phyloP scores from a whole-genome alignment of 2,888 invertebrate genomes.

The Trachelus tabidus region DNA sequence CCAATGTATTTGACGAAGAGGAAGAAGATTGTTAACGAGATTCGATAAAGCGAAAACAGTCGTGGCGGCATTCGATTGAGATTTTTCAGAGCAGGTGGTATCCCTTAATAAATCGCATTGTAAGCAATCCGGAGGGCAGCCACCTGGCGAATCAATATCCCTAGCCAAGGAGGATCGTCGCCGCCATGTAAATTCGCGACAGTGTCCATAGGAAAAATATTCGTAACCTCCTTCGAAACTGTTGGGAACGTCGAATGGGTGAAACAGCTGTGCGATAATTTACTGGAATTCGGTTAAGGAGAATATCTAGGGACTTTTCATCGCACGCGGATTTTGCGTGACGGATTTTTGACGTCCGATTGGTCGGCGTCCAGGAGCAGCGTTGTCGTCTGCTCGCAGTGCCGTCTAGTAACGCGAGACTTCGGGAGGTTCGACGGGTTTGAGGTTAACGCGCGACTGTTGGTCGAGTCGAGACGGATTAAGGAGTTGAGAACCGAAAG shows the following conservation, averaged over 20 bases:
- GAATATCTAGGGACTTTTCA: background rate
- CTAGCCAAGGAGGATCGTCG: background rate
- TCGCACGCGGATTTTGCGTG: no score
- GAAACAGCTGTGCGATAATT: background rate
- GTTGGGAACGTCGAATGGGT: background rate
- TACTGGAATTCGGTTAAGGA: background rate
- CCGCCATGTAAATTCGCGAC: background rate
- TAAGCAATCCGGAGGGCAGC: constrained; percentile 56
- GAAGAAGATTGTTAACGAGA: background rate
- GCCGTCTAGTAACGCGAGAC: background rate
- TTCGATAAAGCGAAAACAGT: background rate
- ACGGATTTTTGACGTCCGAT: background rate
- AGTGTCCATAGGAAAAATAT: background rate
- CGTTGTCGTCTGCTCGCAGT: background rate
- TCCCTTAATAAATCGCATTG: constrained; percentile 61
- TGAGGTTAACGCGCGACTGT: background rate
- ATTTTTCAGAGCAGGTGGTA: constrained; percentile 59
- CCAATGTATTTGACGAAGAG: background rate
- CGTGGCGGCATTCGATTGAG: constrained; percentile 44
- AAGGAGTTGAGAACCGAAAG: background rate
- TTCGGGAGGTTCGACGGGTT: background rate
- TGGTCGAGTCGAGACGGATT: background rate
- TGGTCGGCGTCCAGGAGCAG: background rate
- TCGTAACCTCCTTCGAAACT: background rate
- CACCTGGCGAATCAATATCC: constrained; percentile 60